Evolutionary conservation across 2,797 vertebrate species (phyloP).

Genomic region (Yasuhikotakia modesta): DNA sequence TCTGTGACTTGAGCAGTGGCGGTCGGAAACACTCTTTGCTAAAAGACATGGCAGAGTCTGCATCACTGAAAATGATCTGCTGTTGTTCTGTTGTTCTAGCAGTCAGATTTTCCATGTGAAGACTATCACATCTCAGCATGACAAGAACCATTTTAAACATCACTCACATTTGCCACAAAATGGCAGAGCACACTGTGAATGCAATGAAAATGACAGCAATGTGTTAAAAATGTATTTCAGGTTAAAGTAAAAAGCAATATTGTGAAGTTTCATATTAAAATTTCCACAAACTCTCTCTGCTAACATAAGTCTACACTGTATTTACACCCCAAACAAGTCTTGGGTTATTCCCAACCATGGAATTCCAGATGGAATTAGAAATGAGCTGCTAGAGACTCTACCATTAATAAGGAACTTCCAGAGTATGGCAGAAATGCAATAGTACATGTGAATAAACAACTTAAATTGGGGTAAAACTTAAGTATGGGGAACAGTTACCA

Average conservation of each 20-base stretch:
- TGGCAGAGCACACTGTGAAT: conserved; percentile 9
- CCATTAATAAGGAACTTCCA: too few relatives aligned
- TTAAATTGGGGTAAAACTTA: too few relatives aligned
- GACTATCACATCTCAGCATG: conserved; percentile 24
- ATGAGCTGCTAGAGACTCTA: too few relatives aligned
- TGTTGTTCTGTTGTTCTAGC: conserved; percentile 49
- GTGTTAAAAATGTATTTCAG: neutral
- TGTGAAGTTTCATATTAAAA: too few relatives aligned
- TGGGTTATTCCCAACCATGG: too few relatives aligned
- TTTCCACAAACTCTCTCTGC: too few relatives aligned
- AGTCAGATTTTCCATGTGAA: conserved; percentile 35
- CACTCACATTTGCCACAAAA: conserved; percentile 28
- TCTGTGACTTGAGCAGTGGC: too few relatives aligned
- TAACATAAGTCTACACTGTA: neutral
- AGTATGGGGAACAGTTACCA: too few relatives aligned
- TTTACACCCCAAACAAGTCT: too few relatives aligned
- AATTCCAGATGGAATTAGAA: too few relatives aligned
- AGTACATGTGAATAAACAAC: too few relatives aligned
- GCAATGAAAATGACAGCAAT: conserved; percentile 5
- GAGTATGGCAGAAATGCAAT: too few relatives aligned
- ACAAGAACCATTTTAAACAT: conserved; percentile 25
- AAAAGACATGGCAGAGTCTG: conserved; percentile 55
- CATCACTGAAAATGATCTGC: conserved; percentile 60
- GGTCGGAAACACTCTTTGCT: conserved; percentile 27
- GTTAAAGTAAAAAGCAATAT: neutral